Evolutionary conservation across 2,113 vertebrate species (phyloP).

Genomic region (Aspiorhynchus laticeps): DNA sequence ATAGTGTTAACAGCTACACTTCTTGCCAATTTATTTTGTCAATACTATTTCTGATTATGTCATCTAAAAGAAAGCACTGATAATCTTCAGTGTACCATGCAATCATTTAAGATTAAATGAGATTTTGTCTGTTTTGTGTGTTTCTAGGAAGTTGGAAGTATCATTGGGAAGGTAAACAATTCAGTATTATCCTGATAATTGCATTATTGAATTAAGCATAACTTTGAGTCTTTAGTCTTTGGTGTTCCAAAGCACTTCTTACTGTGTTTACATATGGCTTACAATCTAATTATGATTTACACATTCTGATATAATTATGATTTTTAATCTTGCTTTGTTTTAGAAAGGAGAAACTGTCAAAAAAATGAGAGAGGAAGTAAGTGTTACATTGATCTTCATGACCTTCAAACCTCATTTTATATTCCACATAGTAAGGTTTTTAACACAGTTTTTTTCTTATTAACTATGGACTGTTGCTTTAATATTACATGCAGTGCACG

Average conservation of each 20-base stretch:
- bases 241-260: neutral
- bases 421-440: neutral
- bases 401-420: neutral
- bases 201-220: neutral
- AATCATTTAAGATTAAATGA: neutral
- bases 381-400: conserved; percentile 32
- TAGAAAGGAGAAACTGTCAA: conserved; percentile 95
- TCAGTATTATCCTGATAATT: conserved; percentile 8
- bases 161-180: conserved; percentile 87
- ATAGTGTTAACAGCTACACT: neutral
- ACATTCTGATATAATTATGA: neutral
- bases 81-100: neutral
- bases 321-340: conserved; percentile 50
- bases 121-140: conserved; percentile 15
- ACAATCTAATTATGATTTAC: neutral
- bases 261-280: neutral
- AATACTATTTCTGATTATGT: neutral
- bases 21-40: too few relatives aligned
- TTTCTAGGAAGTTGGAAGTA: conserved; percentile 90
- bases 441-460: neutral
- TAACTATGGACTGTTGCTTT: neutral
- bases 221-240: neutral
- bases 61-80: neutral
- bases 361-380: conserved; percentile 96
- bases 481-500: neutral